These are phyloP conservation scores for Podilymbus podiceps DNA, from an alignment of 2,113 vertebrate genomes.

Conservation along the genomic window DNA sequence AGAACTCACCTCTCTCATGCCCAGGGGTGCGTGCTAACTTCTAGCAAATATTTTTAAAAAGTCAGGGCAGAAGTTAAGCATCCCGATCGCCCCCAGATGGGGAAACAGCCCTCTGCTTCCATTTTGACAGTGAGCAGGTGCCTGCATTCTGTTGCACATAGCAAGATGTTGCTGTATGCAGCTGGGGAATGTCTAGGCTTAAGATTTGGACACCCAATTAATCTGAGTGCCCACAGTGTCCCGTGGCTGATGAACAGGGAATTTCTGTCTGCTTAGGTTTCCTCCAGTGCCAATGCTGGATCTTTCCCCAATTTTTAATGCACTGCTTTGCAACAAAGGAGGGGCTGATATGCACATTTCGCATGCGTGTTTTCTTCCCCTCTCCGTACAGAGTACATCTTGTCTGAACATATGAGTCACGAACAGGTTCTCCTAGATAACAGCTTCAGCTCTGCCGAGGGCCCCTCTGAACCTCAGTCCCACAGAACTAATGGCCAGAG, in stretches of 20 bases:
- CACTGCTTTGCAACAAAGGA: neutral
- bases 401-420: neutral
- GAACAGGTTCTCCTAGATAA: neutral
- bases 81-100: fast-evolving
- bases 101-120: neutral
- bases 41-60: neutral
- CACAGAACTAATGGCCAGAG: neutral
- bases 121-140: neutral
- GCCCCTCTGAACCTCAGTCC: neutral
- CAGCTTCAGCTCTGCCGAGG: neutral
- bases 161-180: neutral
- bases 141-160: neutral
- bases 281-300: neutral
- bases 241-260: neutral
- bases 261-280: neutral
- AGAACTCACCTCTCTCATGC: neutral
- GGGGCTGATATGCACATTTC: neutral
- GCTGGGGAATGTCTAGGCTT: neutral
- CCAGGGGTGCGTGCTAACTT: neutral
- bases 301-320: neutral
- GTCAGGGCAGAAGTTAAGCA: neutral
- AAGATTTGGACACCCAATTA: neutral
- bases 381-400: neutral
- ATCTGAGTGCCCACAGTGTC: neutral
- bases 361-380: neutral